Conservation (phyloP, 2,113 vertebrate species). For the Struthidea cinerea region DNA sequence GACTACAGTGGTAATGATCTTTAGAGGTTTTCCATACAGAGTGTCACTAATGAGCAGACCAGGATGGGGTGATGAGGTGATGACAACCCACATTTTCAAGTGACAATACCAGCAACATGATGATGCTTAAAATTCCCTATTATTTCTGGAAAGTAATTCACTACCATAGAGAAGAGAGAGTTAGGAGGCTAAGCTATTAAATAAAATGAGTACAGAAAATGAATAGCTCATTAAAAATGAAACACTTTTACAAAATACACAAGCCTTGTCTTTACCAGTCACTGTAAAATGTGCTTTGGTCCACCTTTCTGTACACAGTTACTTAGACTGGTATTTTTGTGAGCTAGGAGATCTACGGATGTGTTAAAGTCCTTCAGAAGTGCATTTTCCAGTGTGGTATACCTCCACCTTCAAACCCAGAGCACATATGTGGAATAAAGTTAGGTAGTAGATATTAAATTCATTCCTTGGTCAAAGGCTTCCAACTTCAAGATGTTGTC, state of each 20-base stretch:
- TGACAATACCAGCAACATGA: constrained; percentile 38
- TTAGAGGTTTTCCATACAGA: constrained; percentile 75
- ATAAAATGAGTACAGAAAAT: constrained; percentile 36
- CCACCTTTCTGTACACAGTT: not conserved
- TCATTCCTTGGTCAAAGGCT: not conserved
- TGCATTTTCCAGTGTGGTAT: not conserved
- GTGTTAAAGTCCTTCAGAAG: not conserved
- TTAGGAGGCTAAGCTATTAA: constrained; percentile 39
- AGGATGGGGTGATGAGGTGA: constrained; percentile 40
- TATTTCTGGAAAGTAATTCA: constrained; percentile 54
- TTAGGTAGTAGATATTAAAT: not conserved
- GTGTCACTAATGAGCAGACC: constrained; percentile 73
- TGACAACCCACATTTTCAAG: constrained; percentile 43
- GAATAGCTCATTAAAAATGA: constrained; percentile 51
- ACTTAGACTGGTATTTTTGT: not conserved
- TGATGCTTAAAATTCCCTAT: constrained; percentile 47
- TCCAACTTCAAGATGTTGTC: not conserved
- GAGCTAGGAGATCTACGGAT: not conserved
- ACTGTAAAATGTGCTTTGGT: not conserved
- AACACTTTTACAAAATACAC: constrained; percentile 29
- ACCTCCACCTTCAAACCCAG: not conserved
- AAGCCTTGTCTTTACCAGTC: not conserved
- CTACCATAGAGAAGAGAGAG: not conserved
- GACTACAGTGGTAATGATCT: constrained; percentile 82
- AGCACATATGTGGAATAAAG: not conserved